These are phyloP conservation scores for Troides helena DNA, from an alignment of 2,888 invertebrate species.

Conservation along the genomic window DNA sequence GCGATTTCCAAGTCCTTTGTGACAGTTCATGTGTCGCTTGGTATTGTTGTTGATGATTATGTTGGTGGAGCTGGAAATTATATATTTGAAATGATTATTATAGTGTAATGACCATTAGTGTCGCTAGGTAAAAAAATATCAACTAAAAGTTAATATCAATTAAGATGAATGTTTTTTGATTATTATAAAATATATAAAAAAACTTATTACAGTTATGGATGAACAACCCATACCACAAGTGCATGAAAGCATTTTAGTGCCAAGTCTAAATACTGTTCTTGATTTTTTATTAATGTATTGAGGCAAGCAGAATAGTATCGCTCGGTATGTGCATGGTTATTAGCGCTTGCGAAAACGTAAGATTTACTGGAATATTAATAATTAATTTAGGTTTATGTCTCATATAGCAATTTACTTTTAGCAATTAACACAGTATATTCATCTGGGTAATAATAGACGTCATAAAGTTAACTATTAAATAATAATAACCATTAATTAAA, in stretches of 20 bases:
- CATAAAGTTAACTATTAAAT: no score
- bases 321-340: conserved; percentile 3
- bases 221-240: conserved; percentile 10
- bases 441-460: background rate
- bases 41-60: conserved; percentile 46
- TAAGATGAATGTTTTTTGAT: background rate
- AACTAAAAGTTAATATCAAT: background rate
- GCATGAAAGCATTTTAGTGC: conserved; percentile 3
- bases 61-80: conserved; percentile 60
- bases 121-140: background rate
- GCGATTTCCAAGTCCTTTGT: conserved; percentile 67
- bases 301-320: conserved; percentile 1
- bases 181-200: background rate
- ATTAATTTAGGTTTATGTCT: background rate
- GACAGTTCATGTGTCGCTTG: conserved; percentile 53
- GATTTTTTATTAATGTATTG: background rate
- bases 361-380: background rate
- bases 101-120: background rate
- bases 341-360: conserved; percentile 1
- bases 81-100: background rate
- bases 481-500: no score
- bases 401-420: background rate
- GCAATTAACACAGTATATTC: background rate
- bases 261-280: background rate
- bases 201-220: background rate